Base-by-base conservation (phyloP, 1,140 invertebrate species). In the Pachyrhynchus sulphureomaculatus region DNA sequence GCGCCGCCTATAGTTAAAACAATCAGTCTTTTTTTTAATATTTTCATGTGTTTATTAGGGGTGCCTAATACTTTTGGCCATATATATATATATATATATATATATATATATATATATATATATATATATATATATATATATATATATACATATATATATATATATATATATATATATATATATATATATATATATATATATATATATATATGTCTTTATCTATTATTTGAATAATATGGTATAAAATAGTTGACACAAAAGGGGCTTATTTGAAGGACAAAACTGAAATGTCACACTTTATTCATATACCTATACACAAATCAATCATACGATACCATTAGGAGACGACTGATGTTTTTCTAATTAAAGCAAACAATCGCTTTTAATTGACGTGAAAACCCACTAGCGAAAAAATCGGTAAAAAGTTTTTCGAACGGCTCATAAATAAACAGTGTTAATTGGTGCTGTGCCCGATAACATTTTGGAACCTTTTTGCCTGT, bases 331-430 rank as follows among this genome's bases (percentile, higher is more conserved):
- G n/a, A n/a, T n/a, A n/a, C n/a, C n/a, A n/a, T n/a, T n/a, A n/a
- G n/a, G n/a, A n/a, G n/a, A 29, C 5, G 26, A 6, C 26, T 6
- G 5, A 2, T 54, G 52, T 54, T 54, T 54, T 54, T 15, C 36
- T 26, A 42, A 41, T 41, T 17, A 32, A 32, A 20, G 12, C 52
- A 54, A 54, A 54, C 39, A 54, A 29, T 42, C 36, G 36, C 12
- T 54, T 54, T 54, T 54, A 54, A 54, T 54, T 54, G 37, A 42
- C 23, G 12, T 20, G 12, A 33, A 42, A 42, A n/a, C 13, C 26
- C 52, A 54, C 42, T 42, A 42, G 20, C 21, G 26, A 32, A 42
- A 54, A 21, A 15, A 17, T 17, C 10, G 41, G 41, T 44, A 4
- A 24, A 23, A 32, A 36, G 49, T 32, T 12, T n/a, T 36, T 52